Evolutionary conservation across 2,888 invertebrate genomes (phyloP).

Genomic region (Gryllus longicercus): DNA sequence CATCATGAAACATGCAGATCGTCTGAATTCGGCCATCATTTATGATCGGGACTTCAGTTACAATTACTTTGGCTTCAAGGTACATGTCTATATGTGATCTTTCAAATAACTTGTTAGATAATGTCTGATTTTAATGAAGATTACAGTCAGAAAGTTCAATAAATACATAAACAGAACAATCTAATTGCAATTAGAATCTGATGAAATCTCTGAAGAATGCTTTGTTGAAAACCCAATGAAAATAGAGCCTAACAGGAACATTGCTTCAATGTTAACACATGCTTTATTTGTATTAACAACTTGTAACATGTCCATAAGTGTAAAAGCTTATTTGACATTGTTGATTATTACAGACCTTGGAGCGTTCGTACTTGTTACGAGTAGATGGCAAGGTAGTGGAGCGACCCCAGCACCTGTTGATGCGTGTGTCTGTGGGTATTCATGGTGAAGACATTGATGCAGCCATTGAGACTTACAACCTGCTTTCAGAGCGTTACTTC

Average conservation of each 20-base stretch:
- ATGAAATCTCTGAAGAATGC: too few relatives aligned
- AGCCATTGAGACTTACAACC: conserved; percentile 93
- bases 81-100: conserved; percentile 34
- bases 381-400: conserved; percentile 90
- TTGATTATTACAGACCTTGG: conserved; percentile 64
- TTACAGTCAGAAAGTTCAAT: too few relatives aligned
- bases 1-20: conserved; percentile 81
- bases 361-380: conserved; percentile 89
- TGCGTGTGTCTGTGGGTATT: conserved; percentile 95
- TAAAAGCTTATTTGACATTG: too few relatives aligned
- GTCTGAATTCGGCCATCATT: conserved; percentile 89
- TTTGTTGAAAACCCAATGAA: too few relatives aligned
- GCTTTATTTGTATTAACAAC: too few relatives aligned
- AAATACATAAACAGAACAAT: too few relatives aligned
- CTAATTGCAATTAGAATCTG: too few relatives aligned
- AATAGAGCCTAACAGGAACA: too few relatives aligned
- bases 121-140: too few relatives aligned
- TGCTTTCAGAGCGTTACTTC: conserved; percentile 91
- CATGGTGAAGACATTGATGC: conserved; percentile 90
- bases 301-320: too few relatives aligned
- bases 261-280: too few relatives aligned
- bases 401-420: conserved; percentile 97
- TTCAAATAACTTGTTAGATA: too few relatives aligned
- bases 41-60: conserved; percentile 96
- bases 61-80: conserved; percentile 98